phyloP scores from a whole-genome alignment of 2,113 vertebrate species.

The Charadrius vociferus region DNA sequence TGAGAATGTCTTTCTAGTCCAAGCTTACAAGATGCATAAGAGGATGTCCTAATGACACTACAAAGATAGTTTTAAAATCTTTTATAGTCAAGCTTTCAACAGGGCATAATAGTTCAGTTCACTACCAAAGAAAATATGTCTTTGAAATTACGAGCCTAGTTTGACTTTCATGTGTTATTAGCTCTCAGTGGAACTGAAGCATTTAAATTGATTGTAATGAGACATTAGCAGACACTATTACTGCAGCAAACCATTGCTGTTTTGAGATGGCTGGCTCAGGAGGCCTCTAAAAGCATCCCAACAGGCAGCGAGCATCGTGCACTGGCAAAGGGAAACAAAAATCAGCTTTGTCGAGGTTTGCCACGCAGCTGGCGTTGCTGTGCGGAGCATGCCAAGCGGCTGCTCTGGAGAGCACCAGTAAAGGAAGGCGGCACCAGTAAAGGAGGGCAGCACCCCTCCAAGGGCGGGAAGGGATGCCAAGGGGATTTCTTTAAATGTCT shows the following conservation, averaged over 20 bases:
- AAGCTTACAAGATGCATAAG: not conserved
- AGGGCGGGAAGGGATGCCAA: not conserved
- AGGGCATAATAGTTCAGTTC: constrained; percentile 3
- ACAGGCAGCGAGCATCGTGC: not conserved
- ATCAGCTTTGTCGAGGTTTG: not conserved
- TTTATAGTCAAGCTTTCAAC: not conserved
- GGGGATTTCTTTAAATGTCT: not conserved
- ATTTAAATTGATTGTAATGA: constrained; percentile 62
- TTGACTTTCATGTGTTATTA: constrained; percentile 62
- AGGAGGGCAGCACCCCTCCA: not conserved
- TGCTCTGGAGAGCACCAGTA: not conserved
- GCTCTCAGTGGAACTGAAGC: constrained; percentile 45
- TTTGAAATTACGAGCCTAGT: constrained; percentile 6
- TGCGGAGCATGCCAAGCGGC: rapidly evolving
- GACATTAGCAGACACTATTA: constrained; percentile 38
- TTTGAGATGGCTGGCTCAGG: constrained; percentile 26
- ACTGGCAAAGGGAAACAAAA: not conserved
- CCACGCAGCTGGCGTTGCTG: not conserved
- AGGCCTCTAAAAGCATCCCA: constrained; percentile 33
- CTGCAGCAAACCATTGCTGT: constrained; percentile 11
- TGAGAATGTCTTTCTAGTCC: not conserved
- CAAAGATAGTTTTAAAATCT: constrained; percentile 6
- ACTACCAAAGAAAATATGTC: constrained; percentile 14
- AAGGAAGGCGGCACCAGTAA: not conserved
- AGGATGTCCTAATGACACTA: not conserved